phyloP scores from a whole-genome alignment of 2,113 vertebrate species.

The Beaufortia kweichowensis region DNA sequence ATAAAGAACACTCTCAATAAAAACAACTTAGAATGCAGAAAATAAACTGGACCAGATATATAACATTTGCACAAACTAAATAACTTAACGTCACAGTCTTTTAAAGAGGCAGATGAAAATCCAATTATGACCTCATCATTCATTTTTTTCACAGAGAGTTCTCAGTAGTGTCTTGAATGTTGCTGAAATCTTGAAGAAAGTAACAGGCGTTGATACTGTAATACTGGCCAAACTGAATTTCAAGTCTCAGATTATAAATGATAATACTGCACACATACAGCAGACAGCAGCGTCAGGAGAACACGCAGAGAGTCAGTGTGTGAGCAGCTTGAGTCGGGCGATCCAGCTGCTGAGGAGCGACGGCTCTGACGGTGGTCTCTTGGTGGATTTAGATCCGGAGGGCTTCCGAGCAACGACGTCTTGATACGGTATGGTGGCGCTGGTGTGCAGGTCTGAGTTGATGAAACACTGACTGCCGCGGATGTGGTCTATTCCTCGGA shows the following conservation, averaged over 20 bases:
- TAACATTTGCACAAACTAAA: constrained; percentile 17
- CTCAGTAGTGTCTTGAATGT: constrained; percentile 20
- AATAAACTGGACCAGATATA: constrained; percentile 4
- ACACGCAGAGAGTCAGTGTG: constrained; percentile 83
- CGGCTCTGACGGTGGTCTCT: constrained; percentile 71
- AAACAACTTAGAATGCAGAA: not conserved
- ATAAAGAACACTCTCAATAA: not conserved
- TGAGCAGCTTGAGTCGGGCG: constrained; percentile 85
- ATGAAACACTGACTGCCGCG: constrained; percentile 84
- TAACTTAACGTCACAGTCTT: constrained; percentile 25
- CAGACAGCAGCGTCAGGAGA: constrained; percentile 5
- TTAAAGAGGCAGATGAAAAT: constrained; percentile 1
- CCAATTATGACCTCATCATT: constrained; percentile 21
- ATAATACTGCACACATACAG: constrained; percentile 62
- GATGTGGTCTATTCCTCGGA: constrained; percentile 88
- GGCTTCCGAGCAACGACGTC: constrained; percentile 78
- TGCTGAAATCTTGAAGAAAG: not conserved
- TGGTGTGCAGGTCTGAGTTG: constrained; percentile 83
- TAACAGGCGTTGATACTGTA: not conserved
- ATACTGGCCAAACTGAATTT: constrained; percentile 3
- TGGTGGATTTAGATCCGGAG: constrained; percentile 52
- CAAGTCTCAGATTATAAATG: not conserved
- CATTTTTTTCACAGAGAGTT: not conserved
- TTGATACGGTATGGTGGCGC: constrained; percentile 86
- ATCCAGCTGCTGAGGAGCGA: constrained; percentile 85